Percentiles rank a stretch among this genome's conserved stretches.
phyloP scores from a whole-genome alignment of 2,113 vertebrate species.

The Tachycineta bicolor region DNA sequence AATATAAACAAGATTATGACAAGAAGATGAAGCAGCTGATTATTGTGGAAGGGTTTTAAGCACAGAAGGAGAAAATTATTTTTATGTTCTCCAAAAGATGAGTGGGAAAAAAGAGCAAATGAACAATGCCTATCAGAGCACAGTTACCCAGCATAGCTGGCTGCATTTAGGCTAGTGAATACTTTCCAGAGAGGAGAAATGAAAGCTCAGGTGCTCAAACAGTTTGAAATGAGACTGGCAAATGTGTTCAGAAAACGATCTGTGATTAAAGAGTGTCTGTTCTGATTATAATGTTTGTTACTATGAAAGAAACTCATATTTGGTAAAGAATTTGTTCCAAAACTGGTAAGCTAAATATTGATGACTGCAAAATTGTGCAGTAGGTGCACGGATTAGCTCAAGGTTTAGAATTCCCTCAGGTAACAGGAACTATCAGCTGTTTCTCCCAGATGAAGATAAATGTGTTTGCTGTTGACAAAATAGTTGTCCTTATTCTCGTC shows the following conservation, averaged over 20 bases:
- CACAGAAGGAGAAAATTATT: background rate
- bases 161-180: background rate
- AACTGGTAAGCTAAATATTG: background rate
- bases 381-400: background rate
- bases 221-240: constrained; percentile 37
- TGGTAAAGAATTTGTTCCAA: background rate
- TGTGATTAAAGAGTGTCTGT: background rate
- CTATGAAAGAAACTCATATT: background rate
- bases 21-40: background rate
- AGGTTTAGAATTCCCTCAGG: background rate
- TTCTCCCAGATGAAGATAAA: background rate
- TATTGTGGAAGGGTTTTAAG: background rate
- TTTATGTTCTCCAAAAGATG: background rate
- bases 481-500: background rate
- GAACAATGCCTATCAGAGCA: background rate
- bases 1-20: constrained; percentile 9
- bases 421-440: background rate
- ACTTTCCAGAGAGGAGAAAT: background rate
- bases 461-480: constrained; percentile 27
- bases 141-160: background rate
- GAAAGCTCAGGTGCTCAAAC: constrained; percentile 46
- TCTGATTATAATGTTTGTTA: background rate
- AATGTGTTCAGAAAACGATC: background rate
- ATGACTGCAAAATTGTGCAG: background rate
- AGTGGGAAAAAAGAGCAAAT: background rate